Base-by-base conservation (phyloP, 2,113 vertebrate genomes). In the Trinectes maculatus region DNA sequence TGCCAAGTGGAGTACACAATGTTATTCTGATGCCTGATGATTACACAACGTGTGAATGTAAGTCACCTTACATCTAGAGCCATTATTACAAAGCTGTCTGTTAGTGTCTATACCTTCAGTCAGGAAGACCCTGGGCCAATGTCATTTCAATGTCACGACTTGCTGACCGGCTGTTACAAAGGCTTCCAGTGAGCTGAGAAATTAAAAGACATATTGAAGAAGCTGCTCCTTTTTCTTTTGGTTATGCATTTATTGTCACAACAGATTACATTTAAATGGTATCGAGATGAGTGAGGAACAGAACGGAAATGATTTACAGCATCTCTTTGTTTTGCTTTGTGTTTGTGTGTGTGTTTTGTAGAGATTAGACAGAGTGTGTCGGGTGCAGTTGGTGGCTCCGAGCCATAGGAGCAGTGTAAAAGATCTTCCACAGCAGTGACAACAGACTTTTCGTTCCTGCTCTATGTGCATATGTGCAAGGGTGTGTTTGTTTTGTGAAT, bases 231-330 rank as follows among this genome's bases (percentile, higher is more conserved):
- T 33, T 39, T 52, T 62, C 44, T 87, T 92, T 90, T 90, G 75
- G 43, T 82, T 89, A 92, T 88, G 87, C 74, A 91, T 93, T 97
- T 98, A 98, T 97, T 97, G 91, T 95, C 93, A 93, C 94, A 95
- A 94, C 91, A 94, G 88, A 85, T 94, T 94, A 98, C 95, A 98
- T 93, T 94, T 92, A 93, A 91, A 92, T 64, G 79, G 90, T 94
- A 93, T 91, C 84, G 89, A 93, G 89, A 89, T 88, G 91, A 90
- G 91, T 90, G 90, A 92, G 89, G 82, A 94, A 89, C 83, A 85
- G 83, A 92, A 77, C 61, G 77, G 67, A 79, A 73, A 81, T 72
- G 70, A 71, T 52, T 68, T 77, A 71, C 74, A 77, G 80, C 54
- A 67, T 87, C 68, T 74, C 57, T 62, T 43, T 49, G 37, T 57